Percentiles rank a stretch among this genome's conserved stretches.
Conservation (phyloP, 2,888 invertebrate genomes). For the Hipparchia sbordonii region DNA sequence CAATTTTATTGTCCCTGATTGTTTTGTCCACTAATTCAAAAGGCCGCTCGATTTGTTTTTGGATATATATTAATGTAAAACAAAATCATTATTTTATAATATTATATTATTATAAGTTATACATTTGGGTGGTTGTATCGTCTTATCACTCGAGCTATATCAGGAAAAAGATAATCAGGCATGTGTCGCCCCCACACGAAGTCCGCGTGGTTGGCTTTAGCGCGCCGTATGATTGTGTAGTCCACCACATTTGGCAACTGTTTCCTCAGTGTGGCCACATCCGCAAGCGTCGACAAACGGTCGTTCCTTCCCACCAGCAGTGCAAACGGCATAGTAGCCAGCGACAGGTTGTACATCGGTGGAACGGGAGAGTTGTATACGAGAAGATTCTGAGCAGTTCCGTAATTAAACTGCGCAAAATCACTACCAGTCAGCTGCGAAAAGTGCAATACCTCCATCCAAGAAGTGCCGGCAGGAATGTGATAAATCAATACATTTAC, state of each 20-base stretch:
- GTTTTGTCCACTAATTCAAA: too few species aligned
- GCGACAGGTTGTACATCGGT: constrained; percentile 48
- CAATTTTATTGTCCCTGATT: too few species aligned
- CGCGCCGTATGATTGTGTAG: constrained; percentile 38
- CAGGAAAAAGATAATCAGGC: constrained; percentile 43
- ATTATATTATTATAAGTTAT: not conserved
- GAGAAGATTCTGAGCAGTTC: constrained; percentile 40
- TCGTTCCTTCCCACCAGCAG: constrained; percentile 47
- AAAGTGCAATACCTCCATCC: constrained; percentile 53
- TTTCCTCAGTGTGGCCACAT: constrained; percentile 41
- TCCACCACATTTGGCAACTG: constrained; percentile 47
- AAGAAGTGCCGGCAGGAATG: constrained; percentile 53
- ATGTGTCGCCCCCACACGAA: constrained; percentile 46
- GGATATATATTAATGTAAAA: too few species aligned
- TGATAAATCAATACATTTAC: constrained; percentile 45
- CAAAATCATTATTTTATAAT: too few species aligned
- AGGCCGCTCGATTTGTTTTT: too few species aligned
- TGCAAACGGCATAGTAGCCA: constrained; percentile 45
- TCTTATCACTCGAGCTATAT: constrained; percentile 44
- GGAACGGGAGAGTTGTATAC: constrained; percentile 43
- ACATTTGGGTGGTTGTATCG: not conserved
- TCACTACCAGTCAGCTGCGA: constrained; percentile 45
- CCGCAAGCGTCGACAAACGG: constrained; percentile 39
- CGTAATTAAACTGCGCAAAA: constrained; percentile 54
- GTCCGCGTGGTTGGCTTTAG: constrained; percentile 47